Percentiles rank a stretch among this genome's conserved stretches.
phyloP scores from a whole-genome alignment of 2,888 invertebrate genomes.

The Hyalella azteca region DNA sequence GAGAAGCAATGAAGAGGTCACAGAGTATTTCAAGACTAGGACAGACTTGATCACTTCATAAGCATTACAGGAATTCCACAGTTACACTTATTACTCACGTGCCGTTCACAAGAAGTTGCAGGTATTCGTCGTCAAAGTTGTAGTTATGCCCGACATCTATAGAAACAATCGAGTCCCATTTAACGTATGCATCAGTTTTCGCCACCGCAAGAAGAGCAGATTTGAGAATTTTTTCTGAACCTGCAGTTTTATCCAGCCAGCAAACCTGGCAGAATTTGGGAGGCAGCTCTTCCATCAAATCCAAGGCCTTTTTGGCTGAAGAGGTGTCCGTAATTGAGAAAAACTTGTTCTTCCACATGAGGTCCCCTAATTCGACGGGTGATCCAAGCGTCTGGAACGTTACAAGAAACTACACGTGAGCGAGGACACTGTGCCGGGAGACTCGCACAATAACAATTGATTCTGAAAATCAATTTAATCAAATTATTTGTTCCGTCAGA shows the following conservation, averaged over 20 bases:
- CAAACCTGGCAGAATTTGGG: neutral
- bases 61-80: no score
- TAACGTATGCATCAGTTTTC: neutral
- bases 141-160: neutral
- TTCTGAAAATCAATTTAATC: no score
- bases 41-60: no score
- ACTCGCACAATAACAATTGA: no score
- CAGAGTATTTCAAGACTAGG: no score
- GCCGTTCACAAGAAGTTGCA: neutral
- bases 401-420: no score
- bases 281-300: neutral
- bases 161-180: neutral
- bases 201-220: neutral
- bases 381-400: neutral
- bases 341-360: neutral
- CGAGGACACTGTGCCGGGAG: no score
- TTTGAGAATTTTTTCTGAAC: neutral
- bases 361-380: neutral
- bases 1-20: no score
- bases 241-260: neutral
- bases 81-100: neutral
- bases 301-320: neutral
- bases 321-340: neutral
- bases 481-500: no score
- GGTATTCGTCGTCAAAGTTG: neutral